Percentiles rank a stretch among this genome's conserved stretches.
Conservation (phyloP, 2,113 vertebrate species). For the Microtus ochrogaster region DNA sequence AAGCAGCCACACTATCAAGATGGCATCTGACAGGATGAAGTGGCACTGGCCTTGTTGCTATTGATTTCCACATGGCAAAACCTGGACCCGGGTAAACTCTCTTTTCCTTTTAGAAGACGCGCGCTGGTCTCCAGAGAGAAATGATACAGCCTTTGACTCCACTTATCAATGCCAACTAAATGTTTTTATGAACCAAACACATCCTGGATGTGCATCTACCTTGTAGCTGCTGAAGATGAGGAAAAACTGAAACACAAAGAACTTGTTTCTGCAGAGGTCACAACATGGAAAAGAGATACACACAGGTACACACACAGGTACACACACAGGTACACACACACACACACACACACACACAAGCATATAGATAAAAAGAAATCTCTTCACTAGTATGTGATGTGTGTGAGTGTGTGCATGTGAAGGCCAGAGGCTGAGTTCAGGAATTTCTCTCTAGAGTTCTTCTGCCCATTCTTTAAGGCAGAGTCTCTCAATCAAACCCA, state of each 20-base stretch:
- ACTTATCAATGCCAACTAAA: background rate
- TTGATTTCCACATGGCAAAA: background rate
- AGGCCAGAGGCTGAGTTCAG: background rate
- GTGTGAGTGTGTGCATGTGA: no score
- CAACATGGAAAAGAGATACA: background rate
- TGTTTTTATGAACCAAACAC: background rate
- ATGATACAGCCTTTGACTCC: background rate
- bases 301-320: no score
- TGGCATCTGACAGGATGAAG: constrained; percentile 30
- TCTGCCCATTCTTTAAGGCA: background rate
- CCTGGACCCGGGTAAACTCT: background rate
- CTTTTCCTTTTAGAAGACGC: constrained; percentile 28
- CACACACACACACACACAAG: background rate
- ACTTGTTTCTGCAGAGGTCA: background rate
- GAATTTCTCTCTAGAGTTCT: background rate
- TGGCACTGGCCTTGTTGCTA: background rate
- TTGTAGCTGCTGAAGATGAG: background rate
- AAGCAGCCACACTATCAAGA: background rate
- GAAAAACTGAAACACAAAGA: background rate
- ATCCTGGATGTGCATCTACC: background rate
- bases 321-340: background rate
- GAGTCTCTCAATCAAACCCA: background rate
- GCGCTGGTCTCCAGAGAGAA: constrained; percentile 37
- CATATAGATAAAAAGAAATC: background rate
- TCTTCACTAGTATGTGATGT: background rate